Evolutionary conservation across 2,113 vertebrate species (phyloP).

Genomic region (Callospermophilus lateralis): DNA sequence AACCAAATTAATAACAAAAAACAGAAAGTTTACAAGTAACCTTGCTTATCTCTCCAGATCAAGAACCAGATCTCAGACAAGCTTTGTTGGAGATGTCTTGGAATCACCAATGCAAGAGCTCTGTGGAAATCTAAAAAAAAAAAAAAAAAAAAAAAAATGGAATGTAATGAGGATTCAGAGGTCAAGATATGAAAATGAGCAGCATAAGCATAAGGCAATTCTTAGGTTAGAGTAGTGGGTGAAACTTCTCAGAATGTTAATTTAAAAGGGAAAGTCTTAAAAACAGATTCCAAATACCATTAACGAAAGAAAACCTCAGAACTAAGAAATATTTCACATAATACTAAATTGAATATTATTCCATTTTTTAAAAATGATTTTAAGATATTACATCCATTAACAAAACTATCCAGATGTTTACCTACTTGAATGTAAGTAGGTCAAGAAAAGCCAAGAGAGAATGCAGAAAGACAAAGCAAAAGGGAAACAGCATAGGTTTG

Average conservation of each 20-base stretch:
- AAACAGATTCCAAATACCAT: not conserved
- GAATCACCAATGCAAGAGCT: not conserved
- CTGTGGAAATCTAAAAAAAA: not conserved
- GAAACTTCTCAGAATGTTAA: not conserved
- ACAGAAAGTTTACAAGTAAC: not conserved
- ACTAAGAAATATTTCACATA: not conserved
- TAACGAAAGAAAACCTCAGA: not conserved
- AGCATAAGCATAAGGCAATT: not conserved
- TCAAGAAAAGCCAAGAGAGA: not conserved
- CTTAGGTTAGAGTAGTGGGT: not conserved
- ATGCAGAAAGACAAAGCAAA: not conserved
- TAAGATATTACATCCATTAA: not conserved
- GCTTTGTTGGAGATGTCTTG: too few relatives aligned
- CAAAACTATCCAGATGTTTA: not conserved
- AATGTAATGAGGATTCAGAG: too few relatives aligned
- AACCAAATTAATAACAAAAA: not conserved
- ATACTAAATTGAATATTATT: not conserved
- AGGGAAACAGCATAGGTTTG: not conserved
- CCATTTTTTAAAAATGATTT: not conserved
- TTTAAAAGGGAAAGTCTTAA: not conserved
- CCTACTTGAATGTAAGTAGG: not conserved
- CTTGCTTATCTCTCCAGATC: not conserved
- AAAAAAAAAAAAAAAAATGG: not conserved
- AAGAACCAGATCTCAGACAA: not conserved
- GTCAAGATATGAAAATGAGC: not conserved